These are phyloP conservation scores for Silurus asotus DNA, from an alignment of 2,113 vertebrate species.

Conservation along the genomic window DNA sequence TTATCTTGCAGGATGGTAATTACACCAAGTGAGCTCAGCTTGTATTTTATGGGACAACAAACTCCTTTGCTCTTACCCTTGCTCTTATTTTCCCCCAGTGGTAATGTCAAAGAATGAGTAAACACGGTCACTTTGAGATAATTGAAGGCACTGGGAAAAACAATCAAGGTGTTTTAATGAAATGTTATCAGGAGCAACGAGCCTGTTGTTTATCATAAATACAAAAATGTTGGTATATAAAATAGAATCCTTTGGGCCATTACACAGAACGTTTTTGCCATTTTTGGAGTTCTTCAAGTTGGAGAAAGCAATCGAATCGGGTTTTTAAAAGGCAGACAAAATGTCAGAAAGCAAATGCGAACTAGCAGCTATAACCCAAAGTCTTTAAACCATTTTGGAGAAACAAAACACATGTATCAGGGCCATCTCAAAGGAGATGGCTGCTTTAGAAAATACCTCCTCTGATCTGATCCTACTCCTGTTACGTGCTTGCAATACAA, in stretches of 20 bases:
- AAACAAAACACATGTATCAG: conserved; percentile 21
- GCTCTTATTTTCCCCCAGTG: conserved; percentile 20
- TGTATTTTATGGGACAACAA: conserved; percentile 51
- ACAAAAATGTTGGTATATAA: neutral
- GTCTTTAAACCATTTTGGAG: neutral
- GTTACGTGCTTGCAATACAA: conserved; percentile 20
- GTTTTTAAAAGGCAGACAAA: neutral
- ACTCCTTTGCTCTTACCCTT: conserved; percentile 45
- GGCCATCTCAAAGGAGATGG: conserved; percentile 37
- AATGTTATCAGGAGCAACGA: conserved; percentile 40
- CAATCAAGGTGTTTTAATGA: conserved; percentile 15
- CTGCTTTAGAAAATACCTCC: conserved; percentile 27
- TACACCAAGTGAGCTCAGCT: conserved; percentile 49
- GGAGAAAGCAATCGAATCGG: neutral
- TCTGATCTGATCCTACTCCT: conserved; percentile 32
- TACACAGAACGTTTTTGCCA: conserved; percentile 6
- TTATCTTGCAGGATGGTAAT: conserved; percentile 56
- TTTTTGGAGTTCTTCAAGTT: neutral
- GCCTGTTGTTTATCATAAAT: conserved; percentile 34
- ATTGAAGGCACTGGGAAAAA: conserved; percentile 39
- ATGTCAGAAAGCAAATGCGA: conserved; percentile 15
- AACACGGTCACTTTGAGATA: conserved; percentile 27
- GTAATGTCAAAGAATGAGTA: conserved; percentile 24
- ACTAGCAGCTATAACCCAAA: conserved; percentile 4
- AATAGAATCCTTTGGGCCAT: conserved; percentile 25